These are phyloP conservation scores for Dipodomys ordii DNA, from an alignment of 2,113 vertebrate genomes.

Conservation along the genomic window DNA sequence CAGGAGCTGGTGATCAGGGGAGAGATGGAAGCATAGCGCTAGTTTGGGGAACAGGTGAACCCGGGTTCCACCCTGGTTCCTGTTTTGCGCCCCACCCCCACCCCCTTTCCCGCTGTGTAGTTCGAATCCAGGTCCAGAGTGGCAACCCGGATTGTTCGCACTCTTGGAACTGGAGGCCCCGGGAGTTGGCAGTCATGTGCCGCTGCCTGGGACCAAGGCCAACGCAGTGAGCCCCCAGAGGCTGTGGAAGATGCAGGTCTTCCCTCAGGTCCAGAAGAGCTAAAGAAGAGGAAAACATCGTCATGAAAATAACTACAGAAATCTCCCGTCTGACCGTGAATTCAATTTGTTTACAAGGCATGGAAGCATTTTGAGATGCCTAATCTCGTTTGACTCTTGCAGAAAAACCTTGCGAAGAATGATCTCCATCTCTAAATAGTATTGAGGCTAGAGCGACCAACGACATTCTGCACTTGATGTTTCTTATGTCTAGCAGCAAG, in stretches of 20 bases:
- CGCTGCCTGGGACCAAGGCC: not conserved
- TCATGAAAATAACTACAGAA: not conserved
- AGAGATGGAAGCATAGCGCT: not conserved
- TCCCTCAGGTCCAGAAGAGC: not conserved
- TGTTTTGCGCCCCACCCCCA: not conserved
- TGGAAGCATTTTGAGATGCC: not conserved
- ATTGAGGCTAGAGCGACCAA: not conserved
- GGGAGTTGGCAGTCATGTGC: not conserved
- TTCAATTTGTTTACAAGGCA: not conserved
- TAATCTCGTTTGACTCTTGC: not conserved
- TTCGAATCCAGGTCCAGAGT: not conserved
- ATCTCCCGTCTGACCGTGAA: not conserved
- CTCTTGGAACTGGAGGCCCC: not conserved
- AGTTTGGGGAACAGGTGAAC: not conserved
- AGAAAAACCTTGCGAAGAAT: slow-evolving; percentile 28
- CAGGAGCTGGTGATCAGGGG: fast-evolving
- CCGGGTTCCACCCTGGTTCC: fast-evolving
- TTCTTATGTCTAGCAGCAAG: not conserved
- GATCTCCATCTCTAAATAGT: not conserved
- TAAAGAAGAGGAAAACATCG: not conserved
- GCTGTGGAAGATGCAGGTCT: not conserved
- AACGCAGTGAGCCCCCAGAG: not conserved
- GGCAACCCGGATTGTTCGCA: fast-evolving
- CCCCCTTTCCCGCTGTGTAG: not conserved
- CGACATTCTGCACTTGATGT: not conserved